phyloP scores from a whole-genome alignment of 2,888 invertebrate genomes.

The Punctoribates punctum region DNA sequence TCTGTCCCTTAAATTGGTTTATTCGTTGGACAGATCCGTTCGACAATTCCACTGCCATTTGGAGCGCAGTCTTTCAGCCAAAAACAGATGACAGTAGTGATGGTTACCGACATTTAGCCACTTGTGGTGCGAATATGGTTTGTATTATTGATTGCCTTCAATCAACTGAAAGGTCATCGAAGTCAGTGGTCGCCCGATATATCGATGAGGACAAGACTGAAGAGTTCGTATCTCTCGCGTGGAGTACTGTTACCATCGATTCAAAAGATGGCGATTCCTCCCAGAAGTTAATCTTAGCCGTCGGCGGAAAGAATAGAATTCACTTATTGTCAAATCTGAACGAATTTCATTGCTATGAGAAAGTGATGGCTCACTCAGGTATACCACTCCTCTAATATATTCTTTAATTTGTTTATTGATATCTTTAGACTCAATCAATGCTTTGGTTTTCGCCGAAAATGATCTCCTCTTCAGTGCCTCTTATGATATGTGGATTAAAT shows the following conservation, averaged over 20 bases:
- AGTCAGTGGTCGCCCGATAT: constrained; percentile 25
- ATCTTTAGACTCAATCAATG: constrained; percentile 18
- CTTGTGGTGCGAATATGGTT: constrained; percentile 58
- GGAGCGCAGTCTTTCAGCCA: constrained; percentile 15
- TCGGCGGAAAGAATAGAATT: not conserved
- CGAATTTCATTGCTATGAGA: constrained; percentile 23
- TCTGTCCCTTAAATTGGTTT: too few relatives aligned
- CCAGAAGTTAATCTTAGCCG: not conserved
- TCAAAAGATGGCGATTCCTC: not conserved
- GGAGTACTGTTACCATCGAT: not conserved
- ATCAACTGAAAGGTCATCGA: not conserved
- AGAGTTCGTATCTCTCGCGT: constrained; percentile 13
- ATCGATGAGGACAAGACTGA: not conserved
- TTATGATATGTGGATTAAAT: not conserved
- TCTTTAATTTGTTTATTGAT: not conserved
- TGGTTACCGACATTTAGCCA: constrained; percentile 52
- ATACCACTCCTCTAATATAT: not conserved
- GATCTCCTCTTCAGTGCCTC: constrained; percentile 27
- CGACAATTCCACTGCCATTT: constrained; percentile 8
- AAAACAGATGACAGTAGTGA: not conserved
- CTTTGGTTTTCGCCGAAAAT: not conserved
- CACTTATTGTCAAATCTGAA: not conserved
- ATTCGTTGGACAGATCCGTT: constrained; percentile 18
- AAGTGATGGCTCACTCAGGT: not conserved
- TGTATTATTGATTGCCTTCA: constrained; percentile 56